Base-by-base conservation (phyloP, 2,797 vertebrate genomes). In the Hozukius guyotensis region DNA sequence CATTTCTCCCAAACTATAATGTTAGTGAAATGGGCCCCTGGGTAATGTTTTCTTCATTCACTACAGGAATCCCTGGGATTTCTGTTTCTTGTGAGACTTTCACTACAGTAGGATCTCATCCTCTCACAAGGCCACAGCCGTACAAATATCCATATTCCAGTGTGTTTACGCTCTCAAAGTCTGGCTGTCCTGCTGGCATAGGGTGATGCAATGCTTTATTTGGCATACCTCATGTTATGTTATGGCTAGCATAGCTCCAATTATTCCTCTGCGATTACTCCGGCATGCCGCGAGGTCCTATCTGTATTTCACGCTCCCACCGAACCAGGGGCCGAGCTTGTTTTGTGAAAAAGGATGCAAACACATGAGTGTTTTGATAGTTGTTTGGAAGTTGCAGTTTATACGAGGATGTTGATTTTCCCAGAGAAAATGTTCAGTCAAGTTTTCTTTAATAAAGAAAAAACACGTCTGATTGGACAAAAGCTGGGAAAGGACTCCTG, bases 331-430 rank as follows among this genome's bases (percentile, higher is more conserved):
- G 68, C 70, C 60, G 46, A 78, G 76, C 65, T 88, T 89, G 86
- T 88, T 91, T 89, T 95, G 94, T 94, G 94, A 96, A 93, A 53
- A 91, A 80, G 64, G 77, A 71, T 55, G 75, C 49, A 83, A 80
- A 81, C 79, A 73, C 89, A 80, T 72, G 77, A 78, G 80, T 90
- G 81, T 86, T 91, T 83, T 80, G 60, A 52, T 84, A 72, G 60
- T 75, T 78, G 77, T 90, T 85, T 84, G 77, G 78, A 75, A 80
- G 88, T 88, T 88, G 56, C 81, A 90, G 88, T 89, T 87, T 83
- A 79, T 72, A 64, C 60, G 32, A 72, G 56, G 63, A 77, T 86
- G 89, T 85, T 89, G 83, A 86, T 84, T 92, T 96, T 96, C 93
- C 90, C 92, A 92, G 88, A 90, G 86, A 72, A 77, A 92, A 82